A percentile compares a stretch with the other conserved stretches of the same genome.
Evolutionary conservation across 1,140 invertebrate species (phyloP).

Genomic region (Trissolcus basalis): DNA sequence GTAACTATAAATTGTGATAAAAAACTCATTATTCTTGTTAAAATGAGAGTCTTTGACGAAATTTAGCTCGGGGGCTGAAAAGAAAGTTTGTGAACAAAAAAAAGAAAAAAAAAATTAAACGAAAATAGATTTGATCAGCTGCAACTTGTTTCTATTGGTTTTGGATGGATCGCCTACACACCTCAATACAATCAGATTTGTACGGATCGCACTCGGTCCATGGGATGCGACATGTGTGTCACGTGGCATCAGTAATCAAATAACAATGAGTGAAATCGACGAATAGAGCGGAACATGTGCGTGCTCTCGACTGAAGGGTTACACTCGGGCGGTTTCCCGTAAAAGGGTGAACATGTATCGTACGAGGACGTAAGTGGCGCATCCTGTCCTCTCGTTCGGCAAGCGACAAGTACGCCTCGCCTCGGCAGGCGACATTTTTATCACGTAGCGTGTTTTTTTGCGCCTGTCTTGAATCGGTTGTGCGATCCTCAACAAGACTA

Average conservation of each 20-base stretch:
- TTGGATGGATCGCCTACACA: constrained; percentile 12
- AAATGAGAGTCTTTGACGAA: no score
- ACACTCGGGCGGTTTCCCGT: constrained; percentile 49
- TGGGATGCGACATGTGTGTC: constrained; percentile 50
- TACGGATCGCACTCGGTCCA: constrained; percentile 11
- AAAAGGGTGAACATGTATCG: constrained; percentile 23
- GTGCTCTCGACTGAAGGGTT: constrained; percentile 59
- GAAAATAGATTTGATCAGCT: neutral
- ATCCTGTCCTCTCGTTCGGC: constrained; percentile 14
- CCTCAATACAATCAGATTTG: constrained; percentile 44
- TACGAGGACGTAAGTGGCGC: constrained; percentile 10
- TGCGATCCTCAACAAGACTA: constrained; percentile 11
- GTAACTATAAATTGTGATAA: no score
- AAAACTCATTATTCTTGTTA: no score
- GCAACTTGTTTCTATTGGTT: constrained; percentile 19
- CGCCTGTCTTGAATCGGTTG: constrained; percentile 24
- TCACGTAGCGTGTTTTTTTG: constrained; percentile 30
- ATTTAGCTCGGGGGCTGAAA: no score
- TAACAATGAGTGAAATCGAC: constrained; percentile 62
- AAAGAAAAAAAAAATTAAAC: neutral
- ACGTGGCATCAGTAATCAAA: constrained; percentile 38
- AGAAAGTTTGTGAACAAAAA: no score
- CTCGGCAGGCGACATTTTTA: constrained; percentile 24
- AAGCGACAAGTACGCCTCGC: neutral
- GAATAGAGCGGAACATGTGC: constrained; percentile 38